Evolutionary conservation across 2,113 vertebrate species (phyloP).

Genomic region (Neodontobutis hainanensis): DNA sequence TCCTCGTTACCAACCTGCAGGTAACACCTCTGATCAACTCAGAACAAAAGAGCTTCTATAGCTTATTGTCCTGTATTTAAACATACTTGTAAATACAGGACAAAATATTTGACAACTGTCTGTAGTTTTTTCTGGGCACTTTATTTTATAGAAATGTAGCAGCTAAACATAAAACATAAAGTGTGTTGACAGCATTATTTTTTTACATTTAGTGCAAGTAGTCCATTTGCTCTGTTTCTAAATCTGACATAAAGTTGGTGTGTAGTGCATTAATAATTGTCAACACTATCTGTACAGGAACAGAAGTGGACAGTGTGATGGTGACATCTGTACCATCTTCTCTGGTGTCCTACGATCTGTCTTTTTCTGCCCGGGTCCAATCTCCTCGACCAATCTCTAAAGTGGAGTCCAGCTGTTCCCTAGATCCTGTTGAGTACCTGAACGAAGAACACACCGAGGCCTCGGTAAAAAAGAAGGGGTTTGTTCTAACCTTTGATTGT

Average conservation of each 20-base stretch:
- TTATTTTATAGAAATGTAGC: no score
- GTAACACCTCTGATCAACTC: constrained; percentile 45
- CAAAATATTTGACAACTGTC: no score
- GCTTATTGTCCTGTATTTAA: no score
- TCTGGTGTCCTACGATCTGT: constrained; percentile 78
- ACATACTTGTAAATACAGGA: no score
- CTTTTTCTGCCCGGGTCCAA: constrained; percentile 68
- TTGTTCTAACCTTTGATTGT: not conserved
- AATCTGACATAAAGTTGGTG: not conserved
- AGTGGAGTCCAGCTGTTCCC: constrained; percentile 79
- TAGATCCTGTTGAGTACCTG: constrained; percentile 73
- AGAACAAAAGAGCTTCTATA: no score
- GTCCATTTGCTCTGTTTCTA: no score
- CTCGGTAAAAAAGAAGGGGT: no score
- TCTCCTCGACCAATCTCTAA: constrained; percentile 78
- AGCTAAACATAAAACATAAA: no score
- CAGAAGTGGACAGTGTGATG: constrained; percentile 42
- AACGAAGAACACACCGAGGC: constrained; percentile 73
- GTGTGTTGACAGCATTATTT: no score
- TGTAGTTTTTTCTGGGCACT: no score
- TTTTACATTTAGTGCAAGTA: no score
- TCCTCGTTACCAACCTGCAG: constrained; percentile 78
- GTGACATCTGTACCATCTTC: constrained; percentile 63
- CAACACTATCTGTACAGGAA: constrained; percentile 43
- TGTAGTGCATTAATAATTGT: not conserved